Evolutionary conservation across 2,888 invertebrate genomes (phyloP).

Genomic region (Trissonchulus latispiculum): DNA sequence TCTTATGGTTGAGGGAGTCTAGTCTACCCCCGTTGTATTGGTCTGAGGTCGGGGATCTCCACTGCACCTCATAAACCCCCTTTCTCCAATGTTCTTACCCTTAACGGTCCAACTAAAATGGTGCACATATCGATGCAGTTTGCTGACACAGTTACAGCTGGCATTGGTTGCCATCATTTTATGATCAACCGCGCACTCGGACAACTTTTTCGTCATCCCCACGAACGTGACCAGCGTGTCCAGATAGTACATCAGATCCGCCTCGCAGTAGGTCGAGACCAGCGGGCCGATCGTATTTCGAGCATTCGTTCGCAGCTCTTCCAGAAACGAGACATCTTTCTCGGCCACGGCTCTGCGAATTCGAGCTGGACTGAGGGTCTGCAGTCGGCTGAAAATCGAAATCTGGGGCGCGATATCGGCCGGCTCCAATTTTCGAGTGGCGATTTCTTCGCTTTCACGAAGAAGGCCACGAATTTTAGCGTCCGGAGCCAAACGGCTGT

Average conservation of each 20-base stretch:
- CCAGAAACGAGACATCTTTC: neutral
- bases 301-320: conserved; percentile 1
- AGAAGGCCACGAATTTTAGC: neutral
- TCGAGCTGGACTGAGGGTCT: neutral
- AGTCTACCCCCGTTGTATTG: too few species aligned
- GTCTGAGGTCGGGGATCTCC: too few species aligned
- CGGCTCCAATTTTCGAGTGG: too few species aligned
- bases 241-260: conserved; percentile 17
- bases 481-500: too few species aligned
- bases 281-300: neutral
- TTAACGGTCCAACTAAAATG: neutral
- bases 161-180: neutral
- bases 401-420: too few species aligned
- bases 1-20: too few species aligned
- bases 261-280: conserved; percentile 17
- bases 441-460: too few species aligned
- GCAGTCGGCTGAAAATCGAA: too few species aligned
- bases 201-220: neutral
- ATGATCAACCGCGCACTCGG: neutral
- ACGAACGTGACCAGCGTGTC: conserved; percentile 9
- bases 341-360: conserved; percentile 5
- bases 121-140: neutral
- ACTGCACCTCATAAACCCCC: too few species aligned
- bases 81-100: too few species aligned
- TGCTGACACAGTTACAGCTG: neutral